Percentiles rank a stretch among this genome's conserved stretches.
Evolutionary conservation across 2,888 invertebrate species (phyloP).

Genomic region (Sinhomidia bicolor): DNA sequence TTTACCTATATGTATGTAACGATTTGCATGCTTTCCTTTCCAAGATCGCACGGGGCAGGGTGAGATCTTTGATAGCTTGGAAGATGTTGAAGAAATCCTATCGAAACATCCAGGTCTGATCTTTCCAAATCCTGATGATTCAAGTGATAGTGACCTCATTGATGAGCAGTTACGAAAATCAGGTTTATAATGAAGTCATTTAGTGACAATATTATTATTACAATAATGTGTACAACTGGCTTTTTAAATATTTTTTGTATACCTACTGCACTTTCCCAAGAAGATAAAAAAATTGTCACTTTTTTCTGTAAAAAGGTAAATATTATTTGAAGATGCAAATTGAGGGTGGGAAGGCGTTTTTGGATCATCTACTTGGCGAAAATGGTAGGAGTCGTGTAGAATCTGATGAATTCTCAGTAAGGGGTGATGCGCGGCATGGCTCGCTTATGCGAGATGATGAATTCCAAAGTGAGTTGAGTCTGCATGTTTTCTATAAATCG

Average conservation of each 20-base stretch:
- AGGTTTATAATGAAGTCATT: too few species aligned
- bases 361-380: conserved; percentile 70
- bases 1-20: too few species aligned
- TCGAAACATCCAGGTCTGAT: not conserved
- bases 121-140: not conserved
- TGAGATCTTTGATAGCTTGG: not conserved
- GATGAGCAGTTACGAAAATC: conserved; percentile 34
- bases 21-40: not conserved
- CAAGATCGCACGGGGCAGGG: not conserved
- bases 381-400: not conserved
- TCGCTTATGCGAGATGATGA: not conserved
- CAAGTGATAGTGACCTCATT: conserved; percentile 29
- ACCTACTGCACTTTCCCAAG: not conserved
- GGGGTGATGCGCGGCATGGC: not conserved
- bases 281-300: too few species aligned
- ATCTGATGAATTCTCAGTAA: too few species aligned
- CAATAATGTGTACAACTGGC: not conserved
- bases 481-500: conserved; percentile 74
- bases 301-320: conserved; percentile 44
- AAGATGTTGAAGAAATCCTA: not conserved
- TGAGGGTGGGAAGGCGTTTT: conserved; percentile 71
- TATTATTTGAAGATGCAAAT: conserved; percentile 72
- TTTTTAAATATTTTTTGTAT: not conserved
- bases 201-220: not conserved
- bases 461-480: conserved; percentile 47